These are phyloP conservation scores for Tenebrio molitor DNA, from an alignment of 1,140 invertebrate genomes.

Conservation along the genomic window DNA sequence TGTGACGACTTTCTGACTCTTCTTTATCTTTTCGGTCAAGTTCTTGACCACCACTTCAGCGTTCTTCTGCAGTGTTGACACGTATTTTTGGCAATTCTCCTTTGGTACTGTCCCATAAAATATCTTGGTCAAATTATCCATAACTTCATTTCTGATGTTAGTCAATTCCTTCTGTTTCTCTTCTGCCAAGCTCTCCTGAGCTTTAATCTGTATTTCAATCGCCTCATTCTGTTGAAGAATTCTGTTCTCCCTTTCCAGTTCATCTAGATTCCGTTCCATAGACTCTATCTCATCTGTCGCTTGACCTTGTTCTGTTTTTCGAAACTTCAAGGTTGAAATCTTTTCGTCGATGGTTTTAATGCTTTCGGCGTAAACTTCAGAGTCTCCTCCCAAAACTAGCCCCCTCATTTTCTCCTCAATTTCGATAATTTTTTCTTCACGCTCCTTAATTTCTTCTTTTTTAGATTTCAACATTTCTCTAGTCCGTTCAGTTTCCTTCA, in stretches of 20 bases:
- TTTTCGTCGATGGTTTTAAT: slow-evolving; percentile 69
- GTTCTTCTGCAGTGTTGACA: slow-evolving; percentile 70
- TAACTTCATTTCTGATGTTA: slow-evolving; percentile 74
- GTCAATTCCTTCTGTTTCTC: slow-evolving; percentile 75
- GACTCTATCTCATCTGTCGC: slow-evolving; percentile 68
- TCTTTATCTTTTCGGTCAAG: slow-evolving; percentile 71
- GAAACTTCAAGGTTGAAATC: slow-evolving; percentile 69
- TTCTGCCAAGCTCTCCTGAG: slow-evolving; percentile 59
- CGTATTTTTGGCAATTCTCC: slow-evolving; percentile 72
- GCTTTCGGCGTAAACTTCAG: slow-evolving; percentile 66
- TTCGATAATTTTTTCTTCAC: slow-evolving; percentile 62
- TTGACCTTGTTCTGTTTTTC: slow-evolving; percentile 65
- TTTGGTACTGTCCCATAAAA: slow-evolving; percentile 76
- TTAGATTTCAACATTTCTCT: too few species aligned
- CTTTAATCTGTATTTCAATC: slow-evolving; percentile 63
- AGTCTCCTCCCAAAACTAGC: slow-evolving; percentile 61
- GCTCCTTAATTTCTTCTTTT: too few species aligned
- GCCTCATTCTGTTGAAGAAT: slow-evolving; percentile 68
- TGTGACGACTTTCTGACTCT: slow-evolving; percentile 71
- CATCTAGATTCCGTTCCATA: slow-evolving; percentile 68
- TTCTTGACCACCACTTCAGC: slow-evolving; percentile 70
- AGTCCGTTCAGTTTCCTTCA: too few species aligned
- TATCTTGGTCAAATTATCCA: slow-evolving; percentile 69
- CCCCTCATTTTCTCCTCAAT: slow-evolving; percentile 62
- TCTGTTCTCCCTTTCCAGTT: slow-evolving; percentile 69